Conservation (phyloP, 2,797 vertebrate species). For the Botia kubotai region DNA sequence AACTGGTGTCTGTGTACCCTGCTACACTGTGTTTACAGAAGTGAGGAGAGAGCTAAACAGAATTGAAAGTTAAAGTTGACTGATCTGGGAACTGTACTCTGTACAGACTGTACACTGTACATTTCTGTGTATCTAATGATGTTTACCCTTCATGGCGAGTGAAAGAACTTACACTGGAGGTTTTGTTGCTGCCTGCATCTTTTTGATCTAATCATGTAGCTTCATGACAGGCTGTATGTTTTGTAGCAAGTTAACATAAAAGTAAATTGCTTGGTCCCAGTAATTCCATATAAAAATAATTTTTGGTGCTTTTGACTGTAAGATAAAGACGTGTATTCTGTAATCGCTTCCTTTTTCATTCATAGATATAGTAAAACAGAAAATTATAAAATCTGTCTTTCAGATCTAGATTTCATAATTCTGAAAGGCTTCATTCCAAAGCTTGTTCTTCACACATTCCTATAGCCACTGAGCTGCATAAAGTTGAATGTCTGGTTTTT, state of each 20-base stretch:
- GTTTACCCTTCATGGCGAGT: neutral
- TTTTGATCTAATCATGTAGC: neutral
- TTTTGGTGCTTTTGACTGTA: neutral
- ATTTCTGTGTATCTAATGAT: neutral
- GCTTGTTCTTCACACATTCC: neutral
- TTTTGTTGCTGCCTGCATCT: neutral
- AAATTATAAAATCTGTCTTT: neutral
- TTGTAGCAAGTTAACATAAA: neutral
- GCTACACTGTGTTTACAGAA: neutral
- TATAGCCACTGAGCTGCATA: neutral
- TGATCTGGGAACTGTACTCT: neutral
- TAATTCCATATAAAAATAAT: neutral
- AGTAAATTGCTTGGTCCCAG: no score
- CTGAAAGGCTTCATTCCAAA: neutral
- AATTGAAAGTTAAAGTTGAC: neutral
- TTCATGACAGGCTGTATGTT: neutral
- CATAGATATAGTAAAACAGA: no score
- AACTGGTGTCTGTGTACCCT: no score
- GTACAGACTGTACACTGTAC: neutral
- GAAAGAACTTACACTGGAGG: neutral
- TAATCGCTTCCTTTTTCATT: neutral
- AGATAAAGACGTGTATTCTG: neutral
- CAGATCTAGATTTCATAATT: neutral
- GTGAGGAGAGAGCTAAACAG: neutral
- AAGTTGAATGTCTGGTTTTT: neutral